Evolutionary conservation across 92 coral and sea anemone genomes (phyloP).

Genomic region (Palythoa grandis): DNA sequence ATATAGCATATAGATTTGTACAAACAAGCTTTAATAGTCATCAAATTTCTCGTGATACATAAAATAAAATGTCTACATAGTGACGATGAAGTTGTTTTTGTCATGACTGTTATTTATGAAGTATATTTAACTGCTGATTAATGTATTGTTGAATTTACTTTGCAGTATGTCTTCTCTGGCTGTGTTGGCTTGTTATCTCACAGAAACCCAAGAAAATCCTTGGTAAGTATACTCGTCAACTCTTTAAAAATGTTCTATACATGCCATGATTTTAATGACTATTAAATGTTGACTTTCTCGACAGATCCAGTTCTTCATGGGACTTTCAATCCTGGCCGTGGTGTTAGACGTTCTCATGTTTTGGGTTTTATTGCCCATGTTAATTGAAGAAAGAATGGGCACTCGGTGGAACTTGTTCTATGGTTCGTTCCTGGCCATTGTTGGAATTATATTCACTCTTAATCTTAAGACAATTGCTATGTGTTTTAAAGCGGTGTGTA

Average conservation of each 20-base stretch:
- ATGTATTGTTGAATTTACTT: not conserved
- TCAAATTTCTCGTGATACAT: too few species aligned
- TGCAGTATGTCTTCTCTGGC: conserved; percentile 73
- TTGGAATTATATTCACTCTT: conserved; percentile 66
- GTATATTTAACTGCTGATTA: too few species aligned
- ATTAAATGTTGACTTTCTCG: not conserved
- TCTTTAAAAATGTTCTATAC: too few species aligned
- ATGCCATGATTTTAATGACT: not conserved
- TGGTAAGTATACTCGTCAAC: conserved; percentile 52
- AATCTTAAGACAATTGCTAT: conserved; percentile 75
- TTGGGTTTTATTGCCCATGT: conserved; percentile 70
- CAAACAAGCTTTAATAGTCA: too few species aligned
- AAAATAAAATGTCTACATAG: too few species aligned
- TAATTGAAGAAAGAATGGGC: conserved; percentile 53
- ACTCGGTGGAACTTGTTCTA: conserved; percentile 77
- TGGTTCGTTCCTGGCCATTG: conserved; percentile 81
- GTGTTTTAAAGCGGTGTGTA: conserved; percentile 65
- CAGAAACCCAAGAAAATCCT: conserved; percentile 72
- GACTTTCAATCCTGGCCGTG: conserved; percentile 58
- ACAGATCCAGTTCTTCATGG: conserved; percentile 76
- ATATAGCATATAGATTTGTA: too few species aligned
- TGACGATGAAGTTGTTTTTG: too few species aligned
- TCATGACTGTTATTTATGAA: too few species aligned
- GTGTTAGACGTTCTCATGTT: conserved; percentile 69
- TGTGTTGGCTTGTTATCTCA: conserved; percentile 73